phyloP scores from a whole-genome alignment of 2,113 vertebrate genomes.

The Xiphias gladius region DNA sequence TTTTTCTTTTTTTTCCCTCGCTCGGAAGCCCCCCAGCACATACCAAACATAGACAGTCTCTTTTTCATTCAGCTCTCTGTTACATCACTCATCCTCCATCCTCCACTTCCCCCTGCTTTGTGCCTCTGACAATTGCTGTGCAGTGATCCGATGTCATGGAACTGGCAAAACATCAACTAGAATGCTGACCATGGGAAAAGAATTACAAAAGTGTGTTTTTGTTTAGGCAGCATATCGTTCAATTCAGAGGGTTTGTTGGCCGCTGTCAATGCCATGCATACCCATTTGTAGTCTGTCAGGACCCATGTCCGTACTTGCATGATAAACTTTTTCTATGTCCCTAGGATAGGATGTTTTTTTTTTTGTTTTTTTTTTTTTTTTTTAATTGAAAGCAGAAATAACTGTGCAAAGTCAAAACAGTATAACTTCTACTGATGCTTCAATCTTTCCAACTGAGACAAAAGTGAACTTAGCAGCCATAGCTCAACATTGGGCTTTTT shows the following conservation, averaged over 20 bases:
- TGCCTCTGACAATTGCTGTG: constrained; percentile 75
- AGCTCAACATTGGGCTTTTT: constrained; percentile 13
- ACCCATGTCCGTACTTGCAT: not conserved
- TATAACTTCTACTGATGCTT: not conserved
- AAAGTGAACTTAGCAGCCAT: constrained; percentile 1
- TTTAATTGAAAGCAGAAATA: constrained; percentile 6
- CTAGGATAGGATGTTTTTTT: not conserved
- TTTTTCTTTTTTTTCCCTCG: not conserved
- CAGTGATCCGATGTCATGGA: constrained; percentile 73
- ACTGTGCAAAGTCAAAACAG: not conserved
- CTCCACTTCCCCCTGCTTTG: constrained; percentile 70
- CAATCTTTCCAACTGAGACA: not conserved
- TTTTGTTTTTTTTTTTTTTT: not conserved
- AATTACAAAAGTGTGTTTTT: constrained; percentile 71
- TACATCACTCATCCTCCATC: constrained; percentile 73
- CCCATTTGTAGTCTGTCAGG: constrained; percentile 1
- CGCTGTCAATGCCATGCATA: not conserved
- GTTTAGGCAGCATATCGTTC: constrained; percentile 70
- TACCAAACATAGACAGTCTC: constrained; percentile 68
- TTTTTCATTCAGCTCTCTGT: constrained; percentile 71
- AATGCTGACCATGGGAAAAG: constrained; percentile 74
- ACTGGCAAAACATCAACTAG: constrained; percentile 74
- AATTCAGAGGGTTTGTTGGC: constrained; percentile 40
- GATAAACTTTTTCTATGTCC: not conserved
- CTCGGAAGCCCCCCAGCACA: constrained; percentile 54